Evolutionary conservation across 2,113 vertebrate species (phyloP), one percentile per base, ranked within the genome.

Genomic region (Petrocephalus microphthalmus): DNA sequence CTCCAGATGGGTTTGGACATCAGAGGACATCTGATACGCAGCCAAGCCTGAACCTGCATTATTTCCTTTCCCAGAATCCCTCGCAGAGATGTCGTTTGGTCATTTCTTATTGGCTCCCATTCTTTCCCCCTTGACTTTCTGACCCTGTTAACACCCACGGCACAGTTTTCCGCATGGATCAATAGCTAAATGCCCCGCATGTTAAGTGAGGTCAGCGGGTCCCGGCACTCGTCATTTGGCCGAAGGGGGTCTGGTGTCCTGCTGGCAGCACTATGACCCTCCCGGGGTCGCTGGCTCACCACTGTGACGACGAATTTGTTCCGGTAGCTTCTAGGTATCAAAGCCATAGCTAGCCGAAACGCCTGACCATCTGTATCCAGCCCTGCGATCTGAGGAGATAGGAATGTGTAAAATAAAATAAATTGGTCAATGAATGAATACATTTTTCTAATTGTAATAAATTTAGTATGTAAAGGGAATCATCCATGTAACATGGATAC

Each of bases 111-210:
- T 42, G 29, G 29, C 7, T 54, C 3, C 17, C 10, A 2, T 54
- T 54, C 17, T 54, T 84, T 91, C 91, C 89, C 87, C 74, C 60
- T 45, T 92, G 87, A 90, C 88, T 87, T 89, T 90, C 92, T 90
- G 89, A 91, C 90, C 92, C 90, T 87, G 60, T 3, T 0, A 89
- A n/a, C 82, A 85, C 90, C 89, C 89, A 5, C 11, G 64, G 89
- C 89, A 87, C 90, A 85, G 89, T 92, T 87, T 88, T 92, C 91
- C 90, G 90, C 91, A 91, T 92, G 87, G 90, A 91, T 93, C 89
- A 87, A 84, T 81, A 29, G 88, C 87, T 88, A 88, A 90, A 89
- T 82, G 89, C 89, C 37, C 86, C 88, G 85, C 83, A 67, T 60
- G 86, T 20, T 33, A 90, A 89, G 84, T 89, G 89, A 87, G 87